Conservation (phyloP, 1,140 invertebrate genomes). For the Leptinotarsa lineolata region DNA sequence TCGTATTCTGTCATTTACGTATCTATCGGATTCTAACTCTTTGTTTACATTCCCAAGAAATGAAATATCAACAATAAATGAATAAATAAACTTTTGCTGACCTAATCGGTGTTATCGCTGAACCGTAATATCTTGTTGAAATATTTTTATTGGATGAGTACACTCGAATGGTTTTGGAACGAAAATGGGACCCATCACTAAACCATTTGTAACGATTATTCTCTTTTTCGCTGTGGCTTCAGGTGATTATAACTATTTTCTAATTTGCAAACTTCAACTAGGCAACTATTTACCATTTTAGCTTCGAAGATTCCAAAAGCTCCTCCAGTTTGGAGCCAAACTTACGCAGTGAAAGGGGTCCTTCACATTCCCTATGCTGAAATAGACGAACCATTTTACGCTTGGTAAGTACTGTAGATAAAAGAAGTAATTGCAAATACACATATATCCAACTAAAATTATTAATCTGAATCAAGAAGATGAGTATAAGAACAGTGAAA, state of each 20-base stretch:
- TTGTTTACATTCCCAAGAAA: neutral
- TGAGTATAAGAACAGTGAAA: neutral
- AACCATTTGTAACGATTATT: neutral
- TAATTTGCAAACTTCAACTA: neutral
- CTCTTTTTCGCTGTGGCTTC: neutral
- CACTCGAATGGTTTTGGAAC: neutral
- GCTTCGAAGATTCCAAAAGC: constrained; percentile 17
- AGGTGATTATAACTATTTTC: neutral
- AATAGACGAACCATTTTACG: constrained; percentile 85
- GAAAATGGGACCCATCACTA: neutral
- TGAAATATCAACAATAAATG: neutral
- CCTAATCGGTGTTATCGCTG: neutral
- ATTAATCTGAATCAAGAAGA: no score
- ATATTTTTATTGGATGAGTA: neutral
- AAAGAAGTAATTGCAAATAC: neutral
- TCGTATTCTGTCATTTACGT: no score
- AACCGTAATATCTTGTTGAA: neutral
- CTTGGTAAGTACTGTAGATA: constrained; percentile 65
- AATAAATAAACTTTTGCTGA: neutral
- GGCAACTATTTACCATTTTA: neutral
- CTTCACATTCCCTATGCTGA: constrained; percentile 92
- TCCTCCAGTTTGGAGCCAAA: constrained; percentile 67
- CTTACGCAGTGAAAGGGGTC: constrained; percentile 75
- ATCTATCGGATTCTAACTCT: neutral
- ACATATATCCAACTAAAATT: no score